A percentile compares a stretch with the other conserved stretches of the same genome.
These are phyloP conservation scores for Gobiocypris rarus DNA, from an alignment of 2,113 vertebrate genomes.

Conservation along the genomic window DNA sequence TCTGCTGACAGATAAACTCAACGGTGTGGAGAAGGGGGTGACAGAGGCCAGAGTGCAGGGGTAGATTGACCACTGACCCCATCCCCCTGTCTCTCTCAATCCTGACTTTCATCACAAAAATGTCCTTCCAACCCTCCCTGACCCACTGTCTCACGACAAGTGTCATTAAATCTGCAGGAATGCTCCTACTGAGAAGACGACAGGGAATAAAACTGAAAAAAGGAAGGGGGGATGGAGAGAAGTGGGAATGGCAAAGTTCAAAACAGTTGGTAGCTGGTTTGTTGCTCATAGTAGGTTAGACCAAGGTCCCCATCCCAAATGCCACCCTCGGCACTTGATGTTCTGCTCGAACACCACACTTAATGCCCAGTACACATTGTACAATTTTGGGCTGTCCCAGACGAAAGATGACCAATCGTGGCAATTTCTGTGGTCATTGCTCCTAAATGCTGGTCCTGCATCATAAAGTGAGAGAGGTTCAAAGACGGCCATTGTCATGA, in stretches of 20 bases:
- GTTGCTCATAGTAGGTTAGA: neutral
- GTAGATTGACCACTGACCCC: constrained; percentile 51
- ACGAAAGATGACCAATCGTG: too few relatives aligned
- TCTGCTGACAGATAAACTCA: constrained; percentile 74
- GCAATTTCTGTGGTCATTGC: too few relatives aligned
- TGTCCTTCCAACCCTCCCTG: constrained; percentile 29
- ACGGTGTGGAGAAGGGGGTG: constrained; percentile 61
- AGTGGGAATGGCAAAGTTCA: neutral
- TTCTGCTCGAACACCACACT: neutral
- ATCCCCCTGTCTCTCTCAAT: constrained; percentile 35
- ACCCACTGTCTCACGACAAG: constrained; percentile 32
- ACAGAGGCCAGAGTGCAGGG: constrained; percentile 54
- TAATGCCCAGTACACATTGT: too few relatives aligned
- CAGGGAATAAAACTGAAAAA: constrained; percentile 18
- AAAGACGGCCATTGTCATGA: too few relatives aligned
- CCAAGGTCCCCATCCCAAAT: neutral
- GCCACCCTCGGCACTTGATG: neutral
- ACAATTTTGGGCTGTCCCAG: too few relatives aligned
- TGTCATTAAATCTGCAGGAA: constrained; percentile 55
- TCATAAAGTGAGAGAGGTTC: too few relatives aligned
- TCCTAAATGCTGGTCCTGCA: too few relatives aligned
- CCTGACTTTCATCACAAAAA: constrained; percentile 44
- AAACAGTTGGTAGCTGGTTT: neutral
- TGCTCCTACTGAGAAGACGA: constrained; percentile 54
- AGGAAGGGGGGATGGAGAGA: neutral